Percentiles rank a stretch among this genome's conserved stretches.
Conservation (phyloP, 2,113 vertebrate species). For the Eptesicus fuscus region DNA sequence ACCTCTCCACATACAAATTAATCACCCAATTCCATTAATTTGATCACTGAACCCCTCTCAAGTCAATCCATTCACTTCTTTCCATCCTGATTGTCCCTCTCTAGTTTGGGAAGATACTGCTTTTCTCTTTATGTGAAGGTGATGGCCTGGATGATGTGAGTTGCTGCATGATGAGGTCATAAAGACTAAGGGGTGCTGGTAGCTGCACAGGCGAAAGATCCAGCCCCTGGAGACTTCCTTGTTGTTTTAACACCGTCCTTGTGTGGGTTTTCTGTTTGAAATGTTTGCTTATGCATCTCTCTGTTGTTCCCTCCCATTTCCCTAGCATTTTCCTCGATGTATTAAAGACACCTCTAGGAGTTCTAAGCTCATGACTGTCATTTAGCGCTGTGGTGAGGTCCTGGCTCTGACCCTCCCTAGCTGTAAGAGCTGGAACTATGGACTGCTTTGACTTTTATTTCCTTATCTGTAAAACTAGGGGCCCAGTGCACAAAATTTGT, state of each 20-base stretch:
- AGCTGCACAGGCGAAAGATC: not conserved
- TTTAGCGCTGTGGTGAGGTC: not conserved
- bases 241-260: not conserved
- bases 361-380: not conserved
- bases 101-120: not conserved
- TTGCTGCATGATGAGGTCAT: not conserved
- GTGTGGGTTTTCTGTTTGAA: not conserved
- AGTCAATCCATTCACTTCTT: not conserved
- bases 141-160: not conserved
- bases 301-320: not conserved
- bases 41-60: not conserved
- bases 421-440: not conserved
- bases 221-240: not conserved
- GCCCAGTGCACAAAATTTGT: no score
- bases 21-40: not conserved
- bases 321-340: not conserved
- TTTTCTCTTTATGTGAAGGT: not conserved
- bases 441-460: not conserved
- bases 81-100: not conserved
- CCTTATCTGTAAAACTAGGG: not conserved
- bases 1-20: not conserved
- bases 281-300: not conserved
- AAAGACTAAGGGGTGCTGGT: not conserved
- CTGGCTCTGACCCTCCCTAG: not conserved
- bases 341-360: not conserved